phyloP scores from a whole-genome alignment of 2,797 vertebrate species.

The Dendrocincla tyrannina region DNA sequence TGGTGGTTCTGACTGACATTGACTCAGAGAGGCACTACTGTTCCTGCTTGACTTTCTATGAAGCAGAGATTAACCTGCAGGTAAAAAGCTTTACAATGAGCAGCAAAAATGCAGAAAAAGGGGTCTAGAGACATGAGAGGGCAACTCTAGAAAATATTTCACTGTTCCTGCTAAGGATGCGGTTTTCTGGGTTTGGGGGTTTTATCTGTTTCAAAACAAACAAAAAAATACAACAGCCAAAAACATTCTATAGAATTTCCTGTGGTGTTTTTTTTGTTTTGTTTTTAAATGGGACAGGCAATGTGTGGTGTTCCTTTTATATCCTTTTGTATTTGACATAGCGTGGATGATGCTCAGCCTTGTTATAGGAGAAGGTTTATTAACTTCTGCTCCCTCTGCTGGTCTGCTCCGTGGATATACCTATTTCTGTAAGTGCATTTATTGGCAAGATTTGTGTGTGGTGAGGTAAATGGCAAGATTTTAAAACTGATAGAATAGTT shows the following conservation, averaged over 20 bases:
- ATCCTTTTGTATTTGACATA: neutral
- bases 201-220: neutral
- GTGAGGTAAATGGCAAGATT: neutral
- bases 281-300: neutral
- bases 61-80: constrained; percentile 96
- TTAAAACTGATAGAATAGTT: neutral
- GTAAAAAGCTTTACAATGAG: constrained; percentile 69
- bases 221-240: neutral
- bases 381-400: constrained; percentile 64
- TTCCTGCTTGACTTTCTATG: constrained; percentile 95
- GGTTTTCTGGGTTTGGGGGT: neutral
- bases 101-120: neutral
- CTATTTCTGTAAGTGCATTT: neutral
- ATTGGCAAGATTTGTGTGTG: neutral
- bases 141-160: neutral
- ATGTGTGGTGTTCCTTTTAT: neutral
- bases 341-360: neutral
- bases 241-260: neutral
- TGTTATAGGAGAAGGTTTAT: neutral
- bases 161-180: neutral
- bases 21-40: constrained; percentile 98
- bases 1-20: constrained; percentile 96
- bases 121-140: neutral
- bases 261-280: neutral
- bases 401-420: neutral